Percentiles rank a stretch among this genome's conserved stretches.
Evolutionary conservation across 1,140 invertebrate species (phyloP).

Genomic region (Oedothorax gibbosus): DNA sequence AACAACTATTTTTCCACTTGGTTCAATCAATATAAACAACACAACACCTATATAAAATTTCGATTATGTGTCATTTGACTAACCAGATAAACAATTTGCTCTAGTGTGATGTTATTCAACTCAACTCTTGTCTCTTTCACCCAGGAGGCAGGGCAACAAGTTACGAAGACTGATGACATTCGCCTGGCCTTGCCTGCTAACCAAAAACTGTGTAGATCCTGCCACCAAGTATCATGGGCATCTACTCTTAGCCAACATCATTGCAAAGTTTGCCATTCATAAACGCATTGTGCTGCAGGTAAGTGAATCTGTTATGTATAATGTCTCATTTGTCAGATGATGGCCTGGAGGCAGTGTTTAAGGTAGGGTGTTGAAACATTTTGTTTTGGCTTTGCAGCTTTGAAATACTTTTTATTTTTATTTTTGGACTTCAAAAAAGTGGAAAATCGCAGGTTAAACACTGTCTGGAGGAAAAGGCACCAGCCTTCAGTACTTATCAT

Average conservation of each 20-base stretch:
- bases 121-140: not conserved
- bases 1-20: too few relatives aligned
- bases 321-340: too few relatives aligned
- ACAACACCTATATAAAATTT: too few relatives aligned
- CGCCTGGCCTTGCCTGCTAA: slow-evolving; percentile 95
- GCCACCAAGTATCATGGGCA: slow-evolving; percentile 97
- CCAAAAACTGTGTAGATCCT: slow-evolving; percentile 95
- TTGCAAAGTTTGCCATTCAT: slow-evolving; percentile 97
- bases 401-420: not conserved
- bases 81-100: too few relatives aligned
- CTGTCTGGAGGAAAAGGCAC: too few relatives aligned
- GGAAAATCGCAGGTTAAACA: too few relatives aligned
- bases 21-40: too few relatives aligned
- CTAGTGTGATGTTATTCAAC: too few relatives aligned
- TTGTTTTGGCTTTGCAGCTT: not conserved
- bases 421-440: too few relatives aligned
- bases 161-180: slow-evolving; percentile 95
- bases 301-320: not conserved
- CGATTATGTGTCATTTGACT: too few relatives aligned
- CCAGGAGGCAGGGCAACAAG: slow-evolving; percentile 85
- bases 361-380: not conserved
- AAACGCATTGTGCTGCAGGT: slow-evolving; percentile 95
- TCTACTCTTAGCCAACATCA: slow-evolving; percentile 95
- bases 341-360: too few relatives aligned
- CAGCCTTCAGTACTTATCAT: too few relatives aligned